Evolutionary conservation across 2,797 vertebrate genomes (phyloP).

Genomic region (Micropoecilia bifurca): DNA sequence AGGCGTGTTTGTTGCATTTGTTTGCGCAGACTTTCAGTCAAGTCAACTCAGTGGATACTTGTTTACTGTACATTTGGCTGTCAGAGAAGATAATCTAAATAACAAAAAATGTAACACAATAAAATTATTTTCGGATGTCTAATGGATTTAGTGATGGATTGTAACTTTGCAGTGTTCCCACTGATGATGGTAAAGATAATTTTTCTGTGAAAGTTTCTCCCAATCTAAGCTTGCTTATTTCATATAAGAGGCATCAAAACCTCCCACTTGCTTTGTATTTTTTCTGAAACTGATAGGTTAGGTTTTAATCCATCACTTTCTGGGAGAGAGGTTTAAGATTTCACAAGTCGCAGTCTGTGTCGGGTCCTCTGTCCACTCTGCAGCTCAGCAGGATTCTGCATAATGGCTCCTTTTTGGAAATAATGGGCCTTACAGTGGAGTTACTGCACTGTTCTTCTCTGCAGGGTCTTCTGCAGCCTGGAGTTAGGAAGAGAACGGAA

Average conservation of each 20-base stretch:
- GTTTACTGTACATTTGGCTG: background rate
- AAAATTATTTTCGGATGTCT: background rate
- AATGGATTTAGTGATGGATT: background rate
- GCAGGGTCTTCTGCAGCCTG: slow-evolving; percentile 26
- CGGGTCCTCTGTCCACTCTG: slow-evolving; percentile 22
- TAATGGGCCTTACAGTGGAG: slow-evolving; percentile 45
- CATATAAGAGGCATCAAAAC: background rate
- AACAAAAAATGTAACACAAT: background rate
- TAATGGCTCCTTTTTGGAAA: slow-evolving; percentile 65
- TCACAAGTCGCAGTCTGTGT: slow-evolving; percentile 5
- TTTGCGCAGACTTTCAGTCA: slow-evolving; percentile 5
- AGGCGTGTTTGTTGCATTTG: background rate
- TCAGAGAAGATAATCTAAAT: background rate
- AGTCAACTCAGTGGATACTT: background rate
- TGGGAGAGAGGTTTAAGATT: slow-evolving; percentile 5
- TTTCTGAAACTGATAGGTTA: slow-evolving; percentile 8
- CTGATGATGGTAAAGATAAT: background rate
- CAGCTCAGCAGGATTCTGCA: slow-evolving; percentile 41
- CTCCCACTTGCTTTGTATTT: background rate
- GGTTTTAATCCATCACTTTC: slow-evolving; percentile 17
- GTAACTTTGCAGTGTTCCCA: background rate
- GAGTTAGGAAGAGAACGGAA: background rate
- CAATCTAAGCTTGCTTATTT: background rate
- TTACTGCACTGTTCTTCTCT: slow-evolving; percentile 22
- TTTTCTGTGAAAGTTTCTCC: background rate